Evolutionary conservation across 2,888 invertebrate genomes (phyloP), one percentile per base, ranked within the genome.

Genomic region (Eupithecia centaureata): DNA sequence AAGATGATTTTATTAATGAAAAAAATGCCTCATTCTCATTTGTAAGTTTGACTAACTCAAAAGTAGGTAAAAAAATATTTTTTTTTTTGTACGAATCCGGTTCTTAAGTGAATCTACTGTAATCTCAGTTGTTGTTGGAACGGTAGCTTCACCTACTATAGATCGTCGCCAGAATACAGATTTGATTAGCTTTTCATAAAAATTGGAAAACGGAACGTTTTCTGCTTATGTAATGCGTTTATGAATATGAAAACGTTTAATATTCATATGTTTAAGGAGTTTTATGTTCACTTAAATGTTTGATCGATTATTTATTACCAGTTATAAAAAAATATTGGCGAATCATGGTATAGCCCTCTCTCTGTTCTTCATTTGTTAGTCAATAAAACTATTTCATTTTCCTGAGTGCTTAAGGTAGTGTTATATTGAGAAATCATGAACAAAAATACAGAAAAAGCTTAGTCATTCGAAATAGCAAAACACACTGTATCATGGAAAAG

Each of bases 111-210:
- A 4, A 32, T 1, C 33, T 61, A 51, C 33, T 28, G 25, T 25
- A 52, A 25, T 62, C 27, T 8, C 13, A 18, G 12, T 47, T 59
- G n/a, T 27, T 32, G 22, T 32, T 22, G 3, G 25, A 1, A n/a
- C 18, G 38, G 42, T 28, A 47, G 18, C 2, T 54, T 33, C 65
- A 60, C 61, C 54, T 56, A 32, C 63, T 56, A 63, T 66, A 63
- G 70, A 71, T 70, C 70, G 71, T 67, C 57, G 58, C 47, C 54
- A 57, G 73, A 73, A 73, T 73, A 73, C 69, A 68, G 65, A 73
- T 73, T 71, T 64, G 73, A 71, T 73, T 70, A 73, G 71, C 66
- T 68, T 68, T 73, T 61, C 63, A 70, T 71, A 71, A 73, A 66
- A 71, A 73, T 68, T 71, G 67, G 62, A 65, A 68, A 67, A 51